Evolutionary conservation across 1,140 invertebrate genomes (phyloP).

Genomic region (Chironomus striatipennis): DNA sequence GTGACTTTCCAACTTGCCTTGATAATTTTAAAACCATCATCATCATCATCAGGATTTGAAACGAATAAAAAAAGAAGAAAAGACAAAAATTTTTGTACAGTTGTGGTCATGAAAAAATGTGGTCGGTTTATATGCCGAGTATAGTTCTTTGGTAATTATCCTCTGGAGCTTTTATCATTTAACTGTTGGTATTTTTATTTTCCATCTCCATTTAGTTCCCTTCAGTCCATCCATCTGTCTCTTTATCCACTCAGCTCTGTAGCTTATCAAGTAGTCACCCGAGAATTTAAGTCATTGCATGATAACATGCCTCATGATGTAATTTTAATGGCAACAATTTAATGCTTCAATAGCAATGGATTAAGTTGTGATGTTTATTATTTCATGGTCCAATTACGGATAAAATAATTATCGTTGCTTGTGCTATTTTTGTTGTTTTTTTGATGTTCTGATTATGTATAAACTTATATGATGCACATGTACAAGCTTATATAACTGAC

Average conservation of each 20-base stretch:
- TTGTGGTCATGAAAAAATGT: no score
- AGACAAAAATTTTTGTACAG: no score
- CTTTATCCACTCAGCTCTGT: neutral
- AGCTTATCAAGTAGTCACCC: neutral
- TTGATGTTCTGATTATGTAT: neutral
- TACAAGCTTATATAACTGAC: neutral
- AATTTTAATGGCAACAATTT: conserved; percentile 14
- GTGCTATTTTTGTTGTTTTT: neutral
- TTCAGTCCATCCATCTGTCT: no score
- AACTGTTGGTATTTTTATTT: neutral
- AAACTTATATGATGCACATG: neutral
- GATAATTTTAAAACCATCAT: no score
- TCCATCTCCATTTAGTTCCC: neutral
- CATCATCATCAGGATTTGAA: no score
- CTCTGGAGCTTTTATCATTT: neutral
- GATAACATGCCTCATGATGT: neutral
- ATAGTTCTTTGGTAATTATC: neutral
- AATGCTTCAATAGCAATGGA: neutral
- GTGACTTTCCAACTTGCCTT: no score
- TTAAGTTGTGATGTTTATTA: conserved; percentile 1
- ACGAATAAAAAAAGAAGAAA: no score
- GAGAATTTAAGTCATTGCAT: neutral
- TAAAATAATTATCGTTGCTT: neutral
- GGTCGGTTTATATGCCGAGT: no score
- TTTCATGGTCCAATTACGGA: conserved; percentile 1